Percentiles rank a stretch among this genome's conserved stretches.
Conservation (phyloP, 2,888 invertebrate genomes). For the Eristalinus sepulchralis region DNA sequence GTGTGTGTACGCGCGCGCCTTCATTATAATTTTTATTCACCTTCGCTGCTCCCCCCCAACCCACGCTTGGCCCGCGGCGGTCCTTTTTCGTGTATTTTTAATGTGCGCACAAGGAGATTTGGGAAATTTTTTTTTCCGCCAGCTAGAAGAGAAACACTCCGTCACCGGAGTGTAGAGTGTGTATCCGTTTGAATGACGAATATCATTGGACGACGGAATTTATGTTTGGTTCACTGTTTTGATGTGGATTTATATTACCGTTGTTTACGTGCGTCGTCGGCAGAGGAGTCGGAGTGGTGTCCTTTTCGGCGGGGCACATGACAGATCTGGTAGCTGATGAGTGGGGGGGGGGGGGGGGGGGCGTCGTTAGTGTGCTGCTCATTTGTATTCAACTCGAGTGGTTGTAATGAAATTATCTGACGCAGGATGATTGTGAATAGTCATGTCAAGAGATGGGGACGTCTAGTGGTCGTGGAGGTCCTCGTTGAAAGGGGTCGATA, state of each 20-base stretch:
- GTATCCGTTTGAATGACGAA: conserved; percentile 37
- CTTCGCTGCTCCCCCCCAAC: background rate
- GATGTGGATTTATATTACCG: conserved; percentile 63
- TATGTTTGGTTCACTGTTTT: conserved; percentile 50
- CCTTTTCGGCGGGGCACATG: conserved; percentile 1
- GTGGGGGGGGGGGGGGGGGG: too few relatives aligned
- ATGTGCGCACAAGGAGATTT: conserved; percentile 63
- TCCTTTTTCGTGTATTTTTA: conserved; percentile 37
- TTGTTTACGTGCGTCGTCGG: conserved; percentile 14
- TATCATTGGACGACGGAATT: conserved; percentile 58
- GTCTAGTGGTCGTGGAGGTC: background rate
- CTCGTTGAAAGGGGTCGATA: background rate
- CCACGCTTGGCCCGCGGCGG: too few relatives aligned
- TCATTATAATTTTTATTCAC: conserved; percentile 55
- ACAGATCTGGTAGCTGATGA: background rate
- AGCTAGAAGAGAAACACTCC: conserved; percentile 17
- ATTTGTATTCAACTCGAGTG: background rate
- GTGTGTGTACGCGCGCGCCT: conserved; percentile 28
- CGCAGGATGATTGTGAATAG: background rate
- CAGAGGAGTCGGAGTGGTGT: background rate
- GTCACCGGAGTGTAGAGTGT: conserved; percentile 6
- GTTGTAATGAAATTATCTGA: background rate
- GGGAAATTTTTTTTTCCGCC: conserved; percentile 57
- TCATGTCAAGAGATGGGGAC: background rate
- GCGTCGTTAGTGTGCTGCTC: background rate